Conservation (phyloP, 2,888 invertebrate genomes). For the Tinea pellionella region DNA sequence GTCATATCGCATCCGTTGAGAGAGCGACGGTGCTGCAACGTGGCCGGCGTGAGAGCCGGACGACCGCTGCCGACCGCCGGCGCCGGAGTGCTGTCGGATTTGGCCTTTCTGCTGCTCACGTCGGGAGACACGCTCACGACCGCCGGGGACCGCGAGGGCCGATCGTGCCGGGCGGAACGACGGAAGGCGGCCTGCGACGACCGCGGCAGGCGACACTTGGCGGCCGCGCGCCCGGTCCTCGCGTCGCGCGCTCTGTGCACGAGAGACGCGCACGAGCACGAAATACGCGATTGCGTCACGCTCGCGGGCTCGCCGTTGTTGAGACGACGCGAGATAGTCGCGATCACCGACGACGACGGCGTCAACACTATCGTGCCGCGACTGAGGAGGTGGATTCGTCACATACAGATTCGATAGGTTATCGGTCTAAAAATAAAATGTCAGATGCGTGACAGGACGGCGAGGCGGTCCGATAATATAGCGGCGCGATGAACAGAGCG, state of each 20-base stretch:
- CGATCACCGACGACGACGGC: conserved; percentile 25
- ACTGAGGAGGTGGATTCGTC: neutral
- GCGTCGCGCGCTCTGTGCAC: conserved; percentile 10
- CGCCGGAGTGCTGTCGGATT: conserved; percentile 25
- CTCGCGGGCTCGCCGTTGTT: conserved; percentile 41
- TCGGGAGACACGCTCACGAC: conserved; percentile 35
- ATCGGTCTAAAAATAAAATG: neutral
- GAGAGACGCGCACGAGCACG: neutral
- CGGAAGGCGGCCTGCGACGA: conserved; percentile 26
- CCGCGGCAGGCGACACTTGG: conserved; percentile 12
- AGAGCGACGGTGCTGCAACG: conserved; percentile 31
- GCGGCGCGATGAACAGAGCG: neutral
- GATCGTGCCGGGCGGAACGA: conserved; percentile 19
- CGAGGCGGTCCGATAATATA: neutral
- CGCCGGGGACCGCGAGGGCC: conserved; percentile 20
- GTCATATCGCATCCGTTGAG: conserved; percentile 36
- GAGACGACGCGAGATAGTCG: conserved; percentile 27
- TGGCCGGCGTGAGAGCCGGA: conserved; percentile 36
- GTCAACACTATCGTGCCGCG: conserved; percentile 38
- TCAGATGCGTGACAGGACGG: neutral
- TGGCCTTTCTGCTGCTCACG: conserved; percentile 37
- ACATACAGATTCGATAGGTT: neutral
- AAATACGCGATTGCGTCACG: conserved; percentile 20
- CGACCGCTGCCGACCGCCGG: conserved; percentile 21
- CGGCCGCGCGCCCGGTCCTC: conserved; percentile 16